These are phyloP conservation scores for Synanthedon andrenaeformis DNA, from an alignment of 2,888 invertebrate species.

Conservation along the genomic window DNA sequence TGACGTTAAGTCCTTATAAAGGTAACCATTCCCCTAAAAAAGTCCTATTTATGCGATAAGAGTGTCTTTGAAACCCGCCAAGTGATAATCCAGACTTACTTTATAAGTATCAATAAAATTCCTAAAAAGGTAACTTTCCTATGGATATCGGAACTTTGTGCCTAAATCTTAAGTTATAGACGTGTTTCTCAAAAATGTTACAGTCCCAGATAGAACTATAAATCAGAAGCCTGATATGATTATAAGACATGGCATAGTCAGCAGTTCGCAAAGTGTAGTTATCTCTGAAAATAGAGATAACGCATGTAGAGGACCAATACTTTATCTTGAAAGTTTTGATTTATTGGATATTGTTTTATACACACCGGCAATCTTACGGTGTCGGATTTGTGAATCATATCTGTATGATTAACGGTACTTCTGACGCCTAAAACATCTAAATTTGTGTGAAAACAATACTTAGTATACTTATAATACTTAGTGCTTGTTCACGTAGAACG, in stretches of 20 bases:
- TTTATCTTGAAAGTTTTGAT: slow-evolving; percentile 61
- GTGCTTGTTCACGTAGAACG: too few relatives aligned
- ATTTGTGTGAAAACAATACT: slow-evolving; percentile 12
- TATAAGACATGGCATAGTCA: slow-evolving; percentile 36
- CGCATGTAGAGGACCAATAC: slow-evolving; percentile 57
- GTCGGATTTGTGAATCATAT: slow-evolving; percentile 60
- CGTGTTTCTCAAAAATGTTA: background rate
- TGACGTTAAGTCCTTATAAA: slow-evolving; percentile 64
- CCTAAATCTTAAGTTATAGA: too few relatives aligned
- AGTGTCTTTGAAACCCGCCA: slow-evolving; percentile 49
- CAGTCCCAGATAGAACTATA: background rate
- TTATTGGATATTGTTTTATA: slow-evolving; percentile 59
- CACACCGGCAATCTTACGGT: slow-evolving; percentile 48
- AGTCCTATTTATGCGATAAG: slow-evolving; percentile 57
- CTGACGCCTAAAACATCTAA: slow-evolving; percentile 36
- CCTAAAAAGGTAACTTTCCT: too few relatives aligned
- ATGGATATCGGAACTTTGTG: too few relatives aligned
- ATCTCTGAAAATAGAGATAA: slow-evolving; percentile 49
- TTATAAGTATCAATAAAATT: slow-evolving; percentile 24
- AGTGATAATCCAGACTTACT: slow-evolving; percentile 48
- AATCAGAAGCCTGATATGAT: slow-evolving; percentile 8
- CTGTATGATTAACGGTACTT: slow-evolving; percentile 41
- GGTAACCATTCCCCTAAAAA: slow-evolving; percentile 62
- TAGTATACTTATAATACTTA: too few relatives aligned
- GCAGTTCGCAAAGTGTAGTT: slow-evolving; percentile 47